Evolutionary conservation across 2,113 vertebrate species (phyloP), one percentile per base, ranked within the genome.

Genomic region (Tyto alba): DNA sequence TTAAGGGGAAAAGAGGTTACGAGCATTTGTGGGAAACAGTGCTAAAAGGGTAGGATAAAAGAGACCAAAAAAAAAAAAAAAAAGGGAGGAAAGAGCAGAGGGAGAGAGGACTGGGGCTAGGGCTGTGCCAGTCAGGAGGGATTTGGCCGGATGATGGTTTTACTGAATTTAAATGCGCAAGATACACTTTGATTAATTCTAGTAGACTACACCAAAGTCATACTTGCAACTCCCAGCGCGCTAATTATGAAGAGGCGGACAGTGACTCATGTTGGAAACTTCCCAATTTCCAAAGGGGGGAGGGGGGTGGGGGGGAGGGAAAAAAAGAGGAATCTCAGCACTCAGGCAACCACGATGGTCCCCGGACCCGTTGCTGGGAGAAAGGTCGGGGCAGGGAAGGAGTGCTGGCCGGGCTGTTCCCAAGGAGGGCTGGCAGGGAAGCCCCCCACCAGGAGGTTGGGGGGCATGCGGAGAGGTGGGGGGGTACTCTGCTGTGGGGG

Each of bases 261-360:
- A 73, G 92, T 98, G 98, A 98, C 95, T 98, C 98, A 98, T 82
- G 68, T 69, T 98, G 98, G 97, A 97, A 73, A 34, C 75, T 19
- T 7, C 74, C 96, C 97, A 96, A 18, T 80, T 94, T 94, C 67
- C 90, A 90, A 40, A 69, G 45, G 11, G 32, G 25, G 3, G 6
- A 32, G 19, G 12, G 16, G n/a, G n/a, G n/a, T n/a, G n/a, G 45
- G 11, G 32, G 25, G 3, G 6, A 32, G 19, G 12, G 16, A 26
- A 27, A n/a, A 41, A 27, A 68, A 59, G 47, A 92, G 32, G 85
- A 91, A 71, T 84, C 77, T 92, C 50, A 22, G 27, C 2, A 26
- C 88, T 86, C 87, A 77, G 20, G 74, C 69, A 41, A 59, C 34
- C 63, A 83, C 7, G 10, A 89, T 7, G 2, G 11, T 81, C 95